Conservation (phyloP, 2,888 invertebrate genomes). For the Zelleria hepariella region DNA sequence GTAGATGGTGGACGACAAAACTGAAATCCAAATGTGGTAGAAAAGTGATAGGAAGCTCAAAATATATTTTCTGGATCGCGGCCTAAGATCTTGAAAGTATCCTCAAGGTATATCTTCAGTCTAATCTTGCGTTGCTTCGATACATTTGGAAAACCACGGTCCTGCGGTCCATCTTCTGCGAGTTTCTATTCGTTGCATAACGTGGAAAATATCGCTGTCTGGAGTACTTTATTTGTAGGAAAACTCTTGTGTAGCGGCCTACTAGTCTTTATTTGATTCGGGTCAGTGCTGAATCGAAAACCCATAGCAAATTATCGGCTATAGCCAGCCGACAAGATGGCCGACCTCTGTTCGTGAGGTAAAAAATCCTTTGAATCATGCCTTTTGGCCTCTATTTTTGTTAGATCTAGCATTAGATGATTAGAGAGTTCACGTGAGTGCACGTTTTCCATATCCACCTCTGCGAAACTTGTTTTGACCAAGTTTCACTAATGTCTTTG, state of each 20-base stretch:
- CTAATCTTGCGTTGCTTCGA: background rate
- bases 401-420: constrained; percentile 13
- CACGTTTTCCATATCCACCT: background rate
- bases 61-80: background rate
- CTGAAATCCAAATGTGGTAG: background rate
- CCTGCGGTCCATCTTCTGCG: constrained; percentile 42
- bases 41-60: background rate
- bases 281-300: constrained; percentile 40
- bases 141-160: constrained; percentile 37
- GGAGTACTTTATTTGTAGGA: constrained; percentile 29
- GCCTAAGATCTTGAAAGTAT: background rate
- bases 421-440: background rate
- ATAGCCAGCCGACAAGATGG: constrained; percentile 71
- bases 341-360: constrained; percentile 71
- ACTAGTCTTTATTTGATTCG: constrained; percentile 29
- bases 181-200: constrained; percentile 32
- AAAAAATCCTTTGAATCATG: constrained; percentile 39
- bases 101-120: background rate
- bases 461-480: background rate
- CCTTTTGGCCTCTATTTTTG: constrained; percentile 14
- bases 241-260: constrained; percentile 28
- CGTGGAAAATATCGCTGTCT: constrained; percentile 29
- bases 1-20: background rate
- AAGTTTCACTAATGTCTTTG: background rate
- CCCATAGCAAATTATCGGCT: constrained; percentile 57